A percentile compares a stretch with the other conserved stretches of the same genome.
Conservation (phyloP, 2,888 invertebrate genomes). For the Melangyna quadrimaculata region DNA sequence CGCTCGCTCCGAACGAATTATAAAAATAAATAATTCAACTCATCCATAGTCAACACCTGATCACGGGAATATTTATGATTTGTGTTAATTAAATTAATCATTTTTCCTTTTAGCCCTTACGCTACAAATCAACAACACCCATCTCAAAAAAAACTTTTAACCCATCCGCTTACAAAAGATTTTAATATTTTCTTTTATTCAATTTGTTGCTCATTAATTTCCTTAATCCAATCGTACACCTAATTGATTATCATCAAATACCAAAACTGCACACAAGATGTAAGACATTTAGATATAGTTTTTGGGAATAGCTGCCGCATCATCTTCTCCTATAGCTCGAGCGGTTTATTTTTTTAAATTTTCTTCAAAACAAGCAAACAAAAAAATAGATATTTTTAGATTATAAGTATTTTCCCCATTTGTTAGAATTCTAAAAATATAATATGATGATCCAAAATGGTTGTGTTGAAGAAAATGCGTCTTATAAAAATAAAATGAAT, state of each 20-base stretch:
- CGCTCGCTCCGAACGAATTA: background rate
- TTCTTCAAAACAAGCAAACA: background rate
- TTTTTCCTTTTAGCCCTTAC: background rate
- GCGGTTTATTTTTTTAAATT: background rate
- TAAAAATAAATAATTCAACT: background rate
- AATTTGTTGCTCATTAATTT: slow-evolving; percentile 29
- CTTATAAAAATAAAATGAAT: background rate
- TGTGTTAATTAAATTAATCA: background rate
- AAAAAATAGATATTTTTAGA: slow-evolving; percentile 51
- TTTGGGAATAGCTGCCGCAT: slow-evolving; percentile 9
- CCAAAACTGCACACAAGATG: background rate
- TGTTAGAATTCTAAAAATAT: slow-evolving; percentile 53
- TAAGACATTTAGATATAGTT: background rate
- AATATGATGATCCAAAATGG: slow-evolving; percentile 25
- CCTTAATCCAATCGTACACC: slow-evolving; percentile 28
- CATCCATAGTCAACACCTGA: background rate
- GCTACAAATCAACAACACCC: background rate
- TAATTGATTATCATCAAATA: slow-evolving; percentile 45
- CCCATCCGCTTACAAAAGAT: background rate
- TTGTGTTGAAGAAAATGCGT: background rate
- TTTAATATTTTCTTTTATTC: background rate
- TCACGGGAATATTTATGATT: background rate
- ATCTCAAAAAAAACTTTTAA: background rate
- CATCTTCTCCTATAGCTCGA: background rate
- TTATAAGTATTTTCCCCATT: slow-evolving; percentile 49